Conservation (phyloP, 2,888 invertebrate species). For the Pammene fasciana region DNA sequence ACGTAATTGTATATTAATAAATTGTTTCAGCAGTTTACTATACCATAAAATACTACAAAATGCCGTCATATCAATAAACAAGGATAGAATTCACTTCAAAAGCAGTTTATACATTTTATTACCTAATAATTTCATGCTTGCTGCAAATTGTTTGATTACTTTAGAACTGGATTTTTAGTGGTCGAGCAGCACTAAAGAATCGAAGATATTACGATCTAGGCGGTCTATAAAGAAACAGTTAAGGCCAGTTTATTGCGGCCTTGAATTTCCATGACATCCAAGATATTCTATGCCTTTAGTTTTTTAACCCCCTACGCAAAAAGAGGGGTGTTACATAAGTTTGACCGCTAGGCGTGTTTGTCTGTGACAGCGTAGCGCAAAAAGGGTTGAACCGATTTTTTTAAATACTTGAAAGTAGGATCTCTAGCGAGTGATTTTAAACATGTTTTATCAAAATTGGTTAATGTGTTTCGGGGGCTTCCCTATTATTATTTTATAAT, state of each 20-base stretch:
- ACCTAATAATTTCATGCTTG: constrained; percentile 20
- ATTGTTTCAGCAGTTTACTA: too few species aligned
- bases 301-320: neutral
- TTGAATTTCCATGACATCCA: neutral
- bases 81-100: neutral
- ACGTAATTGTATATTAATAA: too few species aligned
- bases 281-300: neutral
- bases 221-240: constrained; percentile 2
- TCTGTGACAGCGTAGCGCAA: constrained; percentile 17
- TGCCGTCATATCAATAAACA: constrained; percentile 8
- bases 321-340: too few species aligned
- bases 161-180: constrained; percentile 10
- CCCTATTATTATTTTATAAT: neutral
- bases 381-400: neutral
- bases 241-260: neutral
- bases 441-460: too few species aligned
- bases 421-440: too few species aligned
- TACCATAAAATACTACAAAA: neutral
- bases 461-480: too few species aligned
- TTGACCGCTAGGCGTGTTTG: neutral
- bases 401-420: too few species aligned
- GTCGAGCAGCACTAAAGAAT: neutral
- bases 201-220: constrained; percentile 14
- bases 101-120: neutral
- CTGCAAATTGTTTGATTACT: constrained; percentile 3